Conservation (phyloP, 2,113 vertebrate genomes). For the Argyrosomus japonicus region DNA sequence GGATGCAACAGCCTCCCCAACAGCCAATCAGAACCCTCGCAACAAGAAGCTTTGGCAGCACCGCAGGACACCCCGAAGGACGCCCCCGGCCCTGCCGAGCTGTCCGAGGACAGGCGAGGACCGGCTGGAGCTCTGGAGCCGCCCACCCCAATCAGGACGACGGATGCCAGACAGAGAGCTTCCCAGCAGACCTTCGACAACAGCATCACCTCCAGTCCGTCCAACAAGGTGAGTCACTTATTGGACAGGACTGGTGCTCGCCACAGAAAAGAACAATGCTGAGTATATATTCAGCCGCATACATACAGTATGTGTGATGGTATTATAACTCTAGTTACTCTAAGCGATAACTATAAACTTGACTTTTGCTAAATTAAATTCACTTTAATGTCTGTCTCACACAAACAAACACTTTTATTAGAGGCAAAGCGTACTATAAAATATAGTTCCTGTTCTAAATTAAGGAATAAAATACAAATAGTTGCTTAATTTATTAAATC, state of each 20-base stretch:
- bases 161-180: conserved; percentile 47
- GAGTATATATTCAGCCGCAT: too few relatives aligned
- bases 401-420: too few relatives aligned
- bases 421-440: too few relatives aligned
- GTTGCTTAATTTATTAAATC: too few relatives aligned
- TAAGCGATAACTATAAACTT: too few relatives aligned
- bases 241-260: background rate
- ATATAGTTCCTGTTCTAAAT: too few relatives aligned
- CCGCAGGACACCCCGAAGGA: conserved; percentile 18
- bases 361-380: too few relatives aligned
- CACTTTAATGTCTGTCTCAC: too few relatives aligned
- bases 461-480: too few relatives aligned
- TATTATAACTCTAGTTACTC: too few relatives aligned
- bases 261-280: background rate
- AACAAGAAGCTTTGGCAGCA: conserved; percentile 9
- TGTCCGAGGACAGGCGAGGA: conserved; percentile 55
- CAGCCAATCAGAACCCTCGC: conserved; percentile 66
- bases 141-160: conserved; percentile 20
- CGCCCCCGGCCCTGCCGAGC: background rate
- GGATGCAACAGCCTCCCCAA: conserved; percentile 68
- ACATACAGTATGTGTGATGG: too few relatives aligned
- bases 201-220: conserved; percentile 48
- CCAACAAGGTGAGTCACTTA: conserved; percentile 68
- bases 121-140: background rate
- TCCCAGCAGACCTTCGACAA: conserved; percentile 70